phyloP scores from a whole-genome alignment of 2,113 vertebrate genomes.

The Cebidichthys violaceus region DNA sequence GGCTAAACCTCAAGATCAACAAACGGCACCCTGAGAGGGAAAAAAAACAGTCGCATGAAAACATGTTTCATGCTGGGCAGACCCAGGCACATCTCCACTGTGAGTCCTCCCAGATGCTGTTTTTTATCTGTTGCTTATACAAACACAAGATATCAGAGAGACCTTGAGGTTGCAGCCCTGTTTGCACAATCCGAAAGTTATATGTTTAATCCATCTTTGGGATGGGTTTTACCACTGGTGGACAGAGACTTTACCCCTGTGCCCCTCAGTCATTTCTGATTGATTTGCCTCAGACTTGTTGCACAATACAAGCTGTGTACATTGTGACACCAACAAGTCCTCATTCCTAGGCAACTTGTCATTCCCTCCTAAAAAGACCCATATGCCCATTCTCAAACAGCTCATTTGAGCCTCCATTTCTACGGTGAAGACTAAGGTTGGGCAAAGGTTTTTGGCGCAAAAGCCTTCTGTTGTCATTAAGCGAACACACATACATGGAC shows the following conservation, averaged over 20 bases:
- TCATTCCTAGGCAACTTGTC: neutral
- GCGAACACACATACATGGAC: neutral
- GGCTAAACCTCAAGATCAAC: conserved; percentile 46
- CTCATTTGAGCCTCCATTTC: neutral
- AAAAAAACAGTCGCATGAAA: conserved; percentile 22
- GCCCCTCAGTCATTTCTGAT: neutral
- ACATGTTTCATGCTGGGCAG: conserved; percentile 17
- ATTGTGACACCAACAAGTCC: neutral
- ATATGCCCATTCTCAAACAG: neutral
- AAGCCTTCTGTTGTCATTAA: neutral
- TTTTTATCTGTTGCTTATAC: conserved; percentile 9
- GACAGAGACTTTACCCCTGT: neutral
- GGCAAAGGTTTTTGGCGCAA: neutral
- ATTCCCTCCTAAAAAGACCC: neutral
- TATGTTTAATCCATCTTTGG: neutral
- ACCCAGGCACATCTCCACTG: neutral
- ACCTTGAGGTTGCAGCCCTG: neutral
- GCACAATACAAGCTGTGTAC: neutral
- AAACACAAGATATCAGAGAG: neutral
- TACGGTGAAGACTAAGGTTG: neutral
- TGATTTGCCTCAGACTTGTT: neutral
- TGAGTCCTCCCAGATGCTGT: neutral
- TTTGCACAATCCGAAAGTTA: neutral
- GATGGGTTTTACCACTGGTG: neutral
- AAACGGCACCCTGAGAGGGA: conserved; percentile 22